These are phyloP conservation scores for Nycteola revayana DNA, from an alignment of 2,888 invertebrate genomes.

Conservation along the genomic window DNA sequence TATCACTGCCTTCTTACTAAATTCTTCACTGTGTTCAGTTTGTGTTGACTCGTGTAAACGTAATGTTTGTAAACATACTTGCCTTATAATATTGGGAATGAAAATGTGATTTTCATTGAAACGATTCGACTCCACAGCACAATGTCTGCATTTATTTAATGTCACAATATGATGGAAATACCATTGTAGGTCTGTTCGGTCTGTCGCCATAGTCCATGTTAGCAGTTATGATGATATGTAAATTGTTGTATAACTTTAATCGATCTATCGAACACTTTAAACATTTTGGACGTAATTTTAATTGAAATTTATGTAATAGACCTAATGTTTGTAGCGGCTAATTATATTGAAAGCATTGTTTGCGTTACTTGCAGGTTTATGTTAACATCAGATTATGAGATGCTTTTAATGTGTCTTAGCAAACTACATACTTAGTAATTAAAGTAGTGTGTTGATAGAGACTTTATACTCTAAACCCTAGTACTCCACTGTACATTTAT, in stretches of 20 bases:
- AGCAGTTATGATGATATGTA: constrained; percentile 23
- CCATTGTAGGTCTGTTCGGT: constrained; percentile 15
- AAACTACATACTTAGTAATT: constrained; percentile 19
- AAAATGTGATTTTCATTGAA: constrained; percentile 49
- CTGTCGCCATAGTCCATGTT: constrained; percentile 22
- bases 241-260: constrained; percentile 30
- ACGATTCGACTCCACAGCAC: constrained; percentile 48
- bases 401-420: constrained; percentile 18
- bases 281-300: constrained; percentile 19
- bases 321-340: constrained; percentile 12
- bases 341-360: constrained; percentile 17
- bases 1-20: constrained; percentile 64
- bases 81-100: constrained; percentile 50
- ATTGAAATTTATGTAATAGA: constrained; percentile 19
- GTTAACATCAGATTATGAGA: background rate
- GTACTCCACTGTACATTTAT: no score
- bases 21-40: constrained; percentile 65
- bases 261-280: constrained; percentile 29
- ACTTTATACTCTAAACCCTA: no score
- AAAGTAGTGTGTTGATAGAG: constrained; percentile 27
- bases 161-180: constrained; percentile 40
- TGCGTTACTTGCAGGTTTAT: background rate
- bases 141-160: constrained; percentile 62
- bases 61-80: constrained; percentile 48
- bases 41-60: constrained; percentile 43